phyloP scores from a whole-genome alignment of 2,888 invertebrate genomes.

The Drosophila falleni region DNA sequence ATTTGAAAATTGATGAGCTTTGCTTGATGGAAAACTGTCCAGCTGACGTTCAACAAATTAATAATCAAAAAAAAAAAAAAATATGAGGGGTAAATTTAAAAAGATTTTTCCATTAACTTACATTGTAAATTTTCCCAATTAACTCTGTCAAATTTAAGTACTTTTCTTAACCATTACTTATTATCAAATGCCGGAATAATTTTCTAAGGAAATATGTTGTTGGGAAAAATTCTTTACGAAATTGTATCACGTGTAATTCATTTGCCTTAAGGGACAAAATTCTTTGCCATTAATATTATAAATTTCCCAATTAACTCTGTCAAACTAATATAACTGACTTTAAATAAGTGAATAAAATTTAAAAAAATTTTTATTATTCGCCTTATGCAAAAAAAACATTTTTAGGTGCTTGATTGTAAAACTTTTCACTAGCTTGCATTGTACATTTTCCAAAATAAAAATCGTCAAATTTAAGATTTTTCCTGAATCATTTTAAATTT shows the following conservation, averaged over 20 bases:
- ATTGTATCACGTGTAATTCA: too few species aligned
- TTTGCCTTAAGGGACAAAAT: too few species aligned
- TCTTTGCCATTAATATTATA: too few species aligned
- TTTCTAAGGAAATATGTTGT: not conserved
- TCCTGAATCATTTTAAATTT: too few species aligned
- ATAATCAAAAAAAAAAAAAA: slow-evolving; percentile 18
- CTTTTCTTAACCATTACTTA: not conserved
- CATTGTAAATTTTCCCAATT: slow-evolving; percentile 6
- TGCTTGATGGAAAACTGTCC: slow-evolving; percentile 69
- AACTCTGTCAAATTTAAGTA: slow-evolving; percentile 5
- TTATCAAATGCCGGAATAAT: not conserved
- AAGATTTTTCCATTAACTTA: slow-evolving; percentile 11
- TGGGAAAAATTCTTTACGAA: too few species aligned
- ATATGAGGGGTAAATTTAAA: not conserved
- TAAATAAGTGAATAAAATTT: not conserved
- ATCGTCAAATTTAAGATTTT: too few species aligned
- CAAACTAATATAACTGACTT: too few species aligned
- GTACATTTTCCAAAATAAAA: too few species aligned
- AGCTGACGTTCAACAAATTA: slow-evolving; percentile 46
- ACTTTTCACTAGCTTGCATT: not conserved
- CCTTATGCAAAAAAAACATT: not conserved
- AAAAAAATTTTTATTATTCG: not conserved
- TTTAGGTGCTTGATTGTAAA: not conserved
- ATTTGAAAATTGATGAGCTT: slow-evolving; percentile 75
- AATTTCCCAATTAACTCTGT: too few species aligned